A percentile compares a stretch with the other conserved stretches of the same genome.
These are phyloP conservation scores for Hydroisotoma schaefferi DNA, from an alignment of 2,888 invertebrate species.

Conservation along the genomic window DNA sequence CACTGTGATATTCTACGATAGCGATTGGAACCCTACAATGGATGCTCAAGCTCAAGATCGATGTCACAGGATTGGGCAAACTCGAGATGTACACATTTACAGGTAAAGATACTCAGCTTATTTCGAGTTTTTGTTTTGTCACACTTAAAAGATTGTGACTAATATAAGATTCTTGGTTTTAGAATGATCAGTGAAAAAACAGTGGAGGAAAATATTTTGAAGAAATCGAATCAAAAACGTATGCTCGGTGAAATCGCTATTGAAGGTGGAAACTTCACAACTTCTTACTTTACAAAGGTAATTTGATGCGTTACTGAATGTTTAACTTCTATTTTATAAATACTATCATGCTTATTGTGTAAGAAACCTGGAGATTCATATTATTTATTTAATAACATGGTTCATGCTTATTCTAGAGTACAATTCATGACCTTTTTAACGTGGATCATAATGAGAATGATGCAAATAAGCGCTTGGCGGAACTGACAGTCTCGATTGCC, in stretches of 20 bases:
- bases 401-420: constrained; percentile 61
- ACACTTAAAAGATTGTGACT: too few relatives aligned
- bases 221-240: constrained; percentile 97
- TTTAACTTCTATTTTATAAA: too few relatives aligned
- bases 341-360: too few relatives aligned
- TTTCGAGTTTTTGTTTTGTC: constrained; percentile 4
- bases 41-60: constrained; percentile 96
- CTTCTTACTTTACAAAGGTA: constrained; percentile 87
- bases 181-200: constrained; percentile 94
- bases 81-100: constrained; percentile 97
- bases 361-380: too few relatives aligned
- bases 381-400: not conserved
- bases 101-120: constrained; percentile 53
- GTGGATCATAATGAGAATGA: constrained; percentile 65
- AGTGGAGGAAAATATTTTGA: constrained; percentile 97
- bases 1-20: constrained; percentile 99
- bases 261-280: constrained; percentile 97
- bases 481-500: not conserved
- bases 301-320: not conserved
- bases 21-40: constrained; percentile 99
- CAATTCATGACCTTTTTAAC: constrained; percentile 87
- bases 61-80: constrained; percentile 98
- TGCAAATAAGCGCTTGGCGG: constrained; percentile 59
- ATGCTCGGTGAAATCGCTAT: constrained; percentile 94
- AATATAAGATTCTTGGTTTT: constrained; percentile 48